Evolutionary conservation across 2,797 vertebrate species (phyloP).

Genomic region (Sylvilagus floridanus): DNA sequence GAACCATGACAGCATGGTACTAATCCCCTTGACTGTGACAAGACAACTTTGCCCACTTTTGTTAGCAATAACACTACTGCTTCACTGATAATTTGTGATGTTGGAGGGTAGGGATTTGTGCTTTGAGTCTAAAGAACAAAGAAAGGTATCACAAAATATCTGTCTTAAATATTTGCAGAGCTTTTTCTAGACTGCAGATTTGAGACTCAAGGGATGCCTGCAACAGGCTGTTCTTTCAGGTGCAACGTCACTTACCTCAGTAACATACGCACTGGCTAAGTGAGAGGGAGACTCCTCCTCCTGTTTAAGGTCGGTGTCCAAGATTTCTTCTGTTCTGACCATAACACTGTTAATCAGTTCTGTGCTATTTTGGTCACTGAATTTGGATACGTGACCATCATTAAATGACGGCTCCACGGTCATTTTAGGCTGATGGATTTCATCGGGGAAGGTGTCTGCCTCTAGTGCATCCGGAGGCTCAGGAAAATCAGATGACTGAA

Average conservation of each 20-base stretch:
- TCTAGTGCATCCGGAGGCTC: constrained; percentile 87
- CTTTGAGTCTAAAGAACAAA: background rate
- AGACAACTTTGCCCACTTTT: background rate
- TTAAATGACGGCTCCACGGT: constrained; percentile 85
- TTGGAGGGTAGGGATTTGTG: background rate
- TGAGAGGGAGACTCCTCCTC: constrained; percentile 88
- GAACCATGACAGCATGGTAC: background rate
- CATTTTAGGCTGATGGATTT: constrained; percentile 87
- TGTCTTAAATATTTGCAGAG: background rate
- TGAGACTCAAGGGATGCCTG: background rate
- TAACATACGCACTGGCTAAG: constrained; percentile 88
- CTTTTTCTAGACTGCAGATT: background rate
- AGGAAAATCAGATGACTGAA: constrained; percentile 86
- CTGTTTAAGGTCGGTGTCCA: constrained; percentile 84
- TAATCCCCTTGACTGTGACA: background rate
- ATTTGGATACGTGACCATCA: constrained; percentile 85
- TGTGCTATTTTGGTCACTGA: constrained; percentile 86
- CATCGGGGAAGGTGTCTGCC: constrained; percentile 87
- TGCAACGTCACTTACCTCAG: constrained; percentile 89
- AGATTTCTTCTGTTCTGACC: constrained; percentile 86
- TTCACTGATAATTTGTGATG: background rate
- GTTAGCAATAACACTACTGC: background rate
- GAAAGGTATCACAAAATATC: background rate
- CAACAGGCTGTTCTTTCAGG: background rate
- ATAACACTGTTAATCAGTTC: constrained; percentile 88